Evolutionary conservation across 2,113 vertebrate species (phyloP), one percentile per base, ranked within the genome.

Genomic region (Forbesichthys agassizii): DNA sequence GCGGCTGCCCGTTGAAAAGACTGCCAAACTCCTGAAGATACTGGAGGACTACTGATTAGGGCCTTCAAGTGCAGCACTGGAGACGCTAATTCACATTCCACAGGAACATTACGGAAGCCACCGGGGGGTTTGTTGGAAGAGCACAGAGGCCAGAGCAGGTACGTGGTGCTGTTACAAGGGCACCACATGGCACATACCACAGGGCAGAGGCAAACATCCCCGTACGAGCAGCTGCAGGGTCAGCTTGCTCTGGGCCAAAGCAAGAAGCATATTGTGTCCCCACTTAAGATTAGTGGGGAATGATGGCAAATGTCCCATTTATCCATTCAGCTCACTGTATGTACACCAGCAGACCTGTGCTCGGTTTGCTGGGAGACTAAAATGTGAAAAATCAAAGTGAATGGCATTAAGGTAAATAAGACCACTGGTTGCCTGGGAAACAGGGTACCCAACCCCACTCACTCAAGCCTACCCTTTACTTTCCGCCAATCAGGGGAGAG

Each of bases 331-430:
- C 72, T 69, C 66, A 87, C 81, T 80, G 79, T 80, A 77, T 54
- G 64, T 69, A 64, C 65, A 79, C 78, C 63, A 74, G 69, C 54
- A 77, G 68, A 63, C 80, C 69, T 64, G 66, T 68, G 77, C 81
- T 83, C 77, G 76, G 66, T 83, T 84, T 83, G 82, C 88, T 72
- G 74, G 70, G 75, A 85, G 85, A 80, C 82, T 87, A 86, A 86
- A 89, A 92, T 88, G 90, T 89, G 86, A 90, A 92, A 53, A 90
- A 93, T 93, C 93, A 92, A 91, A 92, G 88, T 88, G 91, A 93
- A 91, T 92, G 91, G 90, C 90, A 91, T 91, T 91, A 91, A 89
- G 85, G 90, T 91, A 93, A 91, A 92, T 90, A 93, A 90, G 90
- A 90, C 90, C 88, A 88, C 82, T 79, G 89, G 91, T 92, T 92